Percentiles rank a stretch among this genome's conserved stretches.
Conservation (phyloP, 2,888 invertebrate genomes). For the Hypomecis punctinalis region DNA sequence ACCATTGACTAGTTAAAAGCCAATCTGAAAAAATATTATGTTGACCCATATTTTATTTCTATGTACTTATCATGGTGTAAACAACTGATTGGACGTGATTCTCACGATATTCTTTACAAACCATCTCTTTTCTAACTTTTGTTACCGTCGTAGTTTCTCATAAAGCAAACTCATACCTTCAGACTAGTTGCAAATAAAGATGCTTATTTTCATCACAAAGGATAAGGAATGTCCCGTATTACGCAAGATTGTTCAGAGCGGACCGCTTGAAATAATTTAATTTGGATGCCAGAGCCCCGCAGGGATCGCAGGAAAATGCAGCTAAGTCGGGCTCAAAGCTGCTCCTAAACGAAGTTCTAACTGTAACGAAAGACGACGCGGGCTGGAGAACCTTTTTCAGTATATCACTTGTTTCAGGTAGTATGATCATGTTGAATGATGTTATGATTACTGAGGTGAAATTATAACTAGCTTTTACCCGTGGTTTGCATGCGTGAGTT, state of each 20-base stretch:
- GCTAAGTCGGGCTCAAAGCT: constrained; percentile 4
- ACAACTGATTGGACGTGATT: too few relatives aligned
- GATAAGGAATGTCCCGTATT: constrained; percentile 8
- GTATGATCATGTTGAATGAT: too few relatives aligned
- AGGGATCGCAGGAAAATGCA: constrained; percentile 13
- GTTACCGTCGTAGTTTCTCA: background rate
- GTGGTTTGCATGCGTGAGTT: too few relatives aligned
- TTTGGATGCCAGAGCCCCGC: constrained; percentile 10
- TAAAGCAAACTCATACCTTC: background rate
- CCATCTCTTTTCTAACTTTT: too few relatives aligned
- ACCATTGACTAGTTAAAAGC: too few relatives aligned
- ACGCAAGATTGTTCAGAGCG: constrained; percentile 11
- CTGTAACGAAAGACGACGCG: background rate
- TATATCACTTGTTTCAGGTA: too few relatives aligned
- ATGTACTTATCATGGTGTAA: too few relatives aligned
- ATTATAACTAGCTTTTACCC: too few relatives aligned
- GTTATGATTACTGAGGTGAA: too few relatives aligned
- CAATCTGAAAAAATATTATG: too few relatives aligned
- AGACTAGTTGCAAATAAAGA: constrained; percentile 7
- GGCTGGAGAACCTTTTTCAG: background rate
- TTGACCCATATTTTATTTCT: too few relatives aligned
- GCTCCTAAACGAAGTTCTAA: constrained; percentile 9
- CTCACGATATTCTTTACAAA: too few relatives aligned
- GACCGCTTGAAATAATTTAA: constrained; percentile 16
- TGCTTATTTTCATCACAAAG: constrained; percentile 13